phyloP scores from a whole-genome alignment of 2,888 invertebrate genomes.

The Meliscaeva auricollis region DNA sequence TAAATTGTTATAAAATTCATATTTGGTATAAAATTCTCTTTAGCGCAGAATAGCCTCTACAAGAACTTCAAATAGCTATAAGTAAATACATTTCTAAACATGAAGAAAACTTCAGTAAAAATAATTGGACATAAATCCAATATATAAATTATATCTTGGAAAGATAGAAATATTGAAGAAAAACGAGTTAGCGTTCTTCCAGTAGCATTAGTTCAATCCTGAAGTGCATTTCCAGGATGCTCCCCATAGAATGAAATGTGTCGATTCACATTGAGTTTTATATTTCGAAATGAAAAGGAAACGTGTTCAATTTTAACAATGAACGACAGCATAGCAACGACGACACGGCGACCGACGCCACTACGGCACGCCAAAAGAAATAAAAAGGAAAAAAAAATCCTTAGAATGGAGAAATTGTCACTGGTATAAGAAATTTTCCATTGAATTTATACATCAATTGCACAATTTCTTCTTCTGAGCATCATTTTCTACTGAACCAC shows the following conservation, averaged over 20 bases:
- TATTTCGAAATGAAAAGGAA: constrained; percentile 7
- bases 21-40: too few species aligned
- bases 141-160: too few species aligned
- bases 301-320: constrained; percentile 23
- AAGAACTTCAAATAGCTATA: too few species aligned
- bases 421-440: constrained; percentile 9
- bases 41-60: too few species aligned
- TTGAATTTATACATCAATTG: neutral
- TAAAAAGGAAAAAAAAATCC: neutral
- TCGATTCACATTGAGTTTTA: constrained; percentile 2
- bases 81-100: too few species aligned
- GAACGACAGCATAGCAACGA: constrained; percentile 1
- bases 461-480: neutral
- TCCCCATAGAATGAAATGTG: constrained; percentile 1
- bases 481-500: neutral
- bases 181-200: neutral
- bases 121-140: too few species aligned
- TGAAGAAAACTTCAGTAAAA: too few species aligned
- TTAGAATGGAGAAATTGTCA: constrained; percentile 3
- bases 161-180: too few species aligned
- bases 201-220: neutral
- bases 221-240: too few species aligned
- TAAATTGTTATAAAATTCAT: too few species aligned
- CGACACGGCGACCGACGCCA: too few species aligned
- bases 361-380: neutral